Base-by-base conservation (phyloP, 2,113 vertebrate genomes). In the Aramus guarauna region DNA sequence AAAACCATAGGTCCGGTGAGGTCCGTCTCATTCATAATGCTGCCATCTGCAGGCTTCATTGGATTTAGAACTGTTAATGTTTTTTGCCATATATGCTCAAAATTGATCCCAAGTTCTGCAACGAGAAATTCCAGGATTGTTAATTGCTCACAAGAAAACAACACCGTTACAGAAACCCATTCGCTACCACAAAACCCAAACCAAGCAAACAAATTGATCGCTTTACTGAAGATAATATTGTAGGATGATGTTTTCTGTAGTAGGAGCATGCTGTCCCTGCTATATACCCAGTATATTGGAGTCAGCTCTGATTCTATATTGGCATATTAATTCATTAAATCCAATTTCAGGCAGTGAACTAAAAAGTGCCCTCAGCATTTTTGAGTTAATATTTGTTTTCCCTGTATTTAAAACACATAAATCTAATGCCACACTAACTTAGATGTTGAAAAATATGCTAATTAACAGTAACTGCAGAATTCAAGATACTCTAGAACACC, bases 31-130 rank as follows among this genome's bases (percentile, higher is more conserved):
- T 99, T 99, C 99, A 99, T 99, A 66, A 99, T 99, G 96, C 98
- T 99, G 98, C 98, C 98, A 98, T 99, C 99, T 97, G 98, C 99
- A 94, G 98, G 98, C 91, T 98, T 99, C 96, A 98, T 91, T 22
- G 99, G 99, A 69, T 99, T 99, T 89, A 99, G 96, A 92, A 99
- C 99, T 0, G 99, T 99, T 96, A 99, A 95, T 1, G 99, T 99
- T 98, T 99, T 99, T 94, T 99, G 99, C 99, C 98, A 99, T 96
- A 99, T 99, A 82, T 99, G 98, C 87, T 99, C 98, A 96, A 99
- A 99, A 98, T 99, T 99, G 92, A 99, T 99, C 82, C 99, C 99
- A 85, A 99, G 98, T 94, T 99, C 99, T 99, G 97, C 63, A 97
- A 95, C 4, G 69, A 85, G 64, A 96, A 81, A 74, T 64, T 72